Evolutionary conservation across 2,113 vertebrate genomes (phyloP).

Genomic region (Andinoacara biseriatus): DNA sequence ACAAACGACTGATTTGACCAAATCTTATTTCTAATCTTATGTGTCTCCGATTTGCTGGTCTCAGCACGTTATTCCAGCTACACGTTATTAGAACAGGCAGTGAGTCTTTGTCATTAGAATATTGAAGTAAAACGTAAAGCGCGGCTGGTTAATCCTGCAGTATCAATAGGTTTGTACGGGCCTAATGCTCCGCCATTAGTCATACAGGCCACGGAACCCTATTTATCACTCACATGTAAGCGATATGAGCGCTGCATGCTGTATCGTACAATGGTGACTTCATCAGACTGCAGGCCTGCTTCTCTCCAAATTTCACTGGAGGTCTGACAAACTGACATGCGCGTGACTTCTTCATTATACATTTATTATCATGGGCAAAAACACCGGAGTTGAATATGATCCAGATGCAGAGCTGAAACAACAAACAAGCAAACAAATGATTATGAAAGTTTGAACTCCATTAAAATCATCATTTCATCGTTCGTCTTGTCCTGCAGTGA

Average conservation of each 20-base stretch:
- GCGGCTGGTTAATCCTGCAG: conserved; percentile 35
- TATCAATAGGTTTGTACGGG: conserved; percentile 18
- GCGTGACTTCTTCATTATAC: not conserved
- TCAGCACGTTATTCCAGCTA: not conserved
- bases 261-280: not conserved
- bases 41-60: not conserved
- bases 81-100: not conserved
- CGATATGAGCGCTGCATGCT: conserved; percentile 37
- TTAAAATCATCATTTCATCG: not conserved
- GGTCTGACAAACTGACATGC: not conserved
- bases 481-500: not conserved
- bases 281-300: not conserved
- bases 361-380: not conserved
- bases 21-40: not conserved
- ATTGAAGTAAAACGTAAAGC: conserved; percentile 31
- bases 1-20: not conserved
- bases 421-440: not conserved
- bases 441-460: not conserved
- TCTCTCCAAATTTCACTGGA: not conserved
- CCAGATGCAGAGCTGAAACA: not conserved
- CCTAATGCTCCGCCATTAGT: conserved; percentile 48
- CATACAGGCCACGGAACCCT: conserved; percentile 26
- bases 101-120: conserved; percentile 9
- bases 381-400: not conserved
- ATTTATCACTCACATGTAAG: conserved; percentile 54